Evolutionary conservation across 2,888 invertebrate species (phyloP).

Genomic region (Parnassius smintheus): DNA sequence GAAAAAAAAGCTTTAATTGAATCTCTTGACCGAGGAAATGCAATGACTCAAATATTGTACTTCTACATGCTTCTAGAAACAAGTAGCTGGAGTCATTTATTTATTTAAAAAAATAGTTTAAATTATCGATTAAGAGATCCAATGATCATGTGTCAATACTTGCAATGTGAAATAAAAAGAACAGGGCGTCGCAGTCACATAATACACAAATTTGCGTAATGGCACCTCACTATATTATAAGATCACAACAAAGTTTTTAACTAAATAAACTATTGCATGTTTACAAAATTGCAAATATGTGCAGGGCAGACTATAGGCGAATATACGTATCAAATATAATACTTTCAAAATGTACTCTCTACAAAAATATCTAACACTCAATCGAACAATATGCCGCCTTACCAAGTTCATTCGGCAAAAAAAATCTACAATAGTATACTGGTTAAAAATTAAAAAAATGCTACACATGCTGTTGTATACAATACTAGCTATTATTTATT

Average conservation of each 20-base stretch:
- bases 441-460: background rate
- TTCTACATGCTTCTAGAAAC: background rate
- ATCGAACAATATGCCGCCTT: too few species aligned
- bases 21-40: constrained; percentile 45
- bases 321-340: constrained; percentile 30
- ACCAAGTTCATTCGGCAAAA: too few species aligned
- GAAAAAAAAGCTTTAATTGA: constrained; percentile 49
- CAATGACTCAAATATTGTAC: background rate
- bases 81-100: background rate
- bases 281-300: constrained; percentile 13
- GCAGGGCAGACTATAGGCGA: constrained; percentile 21
- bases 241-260: constrained; percentile 59
- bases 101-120: background rate
- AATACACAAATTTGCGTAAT: constrained; percentile 64
- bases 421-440: too few species aligned
- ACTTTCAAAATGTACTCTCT: too few species aligned
- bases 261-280: constrained; percentile 37
- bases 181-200: constrained; percentile 60
- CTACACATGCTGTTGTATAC: background rate
- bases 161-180: constrained; percentile 51
- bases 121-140: constrained; percentile 48
- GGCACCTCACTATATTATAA: constrained; percentile 71
- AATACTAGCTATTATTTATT: background rate
- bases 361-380: too few species aligned
- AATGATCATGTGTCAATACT: constrained; percentile 44